Conservation (phyloP, 2,113 vertebrate species). For the Trichechus manatus region DNA sequence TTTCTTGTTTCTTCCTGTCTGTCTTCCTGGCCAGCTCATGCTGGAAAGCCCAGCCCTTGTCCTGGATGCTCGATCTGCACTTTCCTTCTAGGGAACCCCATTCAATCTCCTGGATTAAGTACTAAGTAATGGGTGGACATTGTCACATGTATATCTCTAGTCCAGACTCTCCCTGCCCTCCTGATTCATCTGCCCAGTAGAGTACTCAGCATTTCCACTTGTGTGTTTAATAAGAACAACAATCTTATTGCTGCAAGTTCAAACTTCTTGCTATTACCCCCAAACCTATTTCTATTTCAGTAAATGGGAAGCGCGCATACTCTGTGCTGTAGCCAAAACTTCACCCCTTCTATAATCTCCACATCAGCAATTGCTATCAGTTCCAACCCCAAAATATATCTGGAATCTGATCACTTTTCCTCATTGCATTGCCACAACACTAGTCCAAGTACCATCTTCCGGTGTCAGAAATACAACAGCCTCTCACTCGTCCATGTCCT, state of each 20-base stretch:
- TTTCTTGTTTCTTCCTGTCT: too few relatives aligned
- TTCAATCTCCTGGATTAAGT: neutral
- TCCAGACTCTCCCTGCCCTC: neutral
- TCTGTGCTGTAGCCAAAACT: neutral
- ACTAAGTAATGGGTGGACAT: neutral
- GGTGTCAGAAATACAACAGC: too few relatives aligned
- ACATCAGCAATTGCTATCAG: neutral
- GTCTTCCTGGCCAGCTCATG: neutral
- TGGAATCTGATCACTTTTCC: neutral
- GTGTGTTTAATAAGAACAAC: neutral
- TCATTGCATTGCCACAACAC: too few relatives aligned
- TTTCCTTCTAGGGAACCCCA: neutral
- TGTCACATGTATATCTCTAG: neutral
- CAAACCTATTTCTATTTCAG: neutral
- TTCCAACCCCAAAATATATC: neutral
- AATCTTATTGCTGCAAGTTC: neutral
- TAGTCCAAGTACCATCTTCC: neutral
- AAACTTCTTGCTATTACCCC: neutral
- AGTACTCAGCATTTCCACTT: neutral
- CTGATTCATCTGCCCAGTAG: neutral
- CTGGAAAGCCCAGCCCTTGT: neutral
- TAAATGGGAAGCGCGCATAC: neutral
- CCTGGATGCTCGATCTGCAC: neutral
- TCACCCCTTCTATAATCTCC: neutral
- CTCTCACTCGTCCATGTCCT: neutral